Conservation (phyloP, 2,888 invertebrate genomes). For the Stenodera caucasica region DNA sequence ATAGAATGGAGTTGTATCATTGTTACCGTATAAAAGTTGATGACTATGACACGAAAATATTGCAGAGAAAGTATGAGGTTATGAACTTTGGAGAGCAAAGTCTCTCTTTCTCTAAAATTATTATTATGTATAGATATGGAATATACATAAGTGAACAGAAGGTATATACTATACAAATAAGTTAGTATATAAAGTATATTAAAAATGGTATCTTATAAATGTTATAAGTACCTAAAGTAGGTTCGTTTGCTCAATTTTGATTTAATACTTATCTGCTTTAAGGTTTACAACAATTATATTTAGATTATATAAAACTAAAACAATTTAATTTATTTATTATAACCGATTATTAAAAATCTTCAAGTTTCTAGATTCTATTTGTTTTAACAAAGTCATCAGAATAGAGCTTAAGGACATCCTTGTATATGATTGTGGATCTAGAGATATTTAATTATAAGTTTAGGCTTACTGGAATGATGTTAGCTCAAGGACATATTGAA, state of each 20-base stretch:
- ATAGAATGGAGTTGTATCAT: conserved; percentile 1
- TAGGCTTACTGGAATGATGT: background rate
- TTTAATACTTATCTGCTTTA: background rate
- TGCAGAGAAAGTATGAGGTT: conserved; percentile 7
- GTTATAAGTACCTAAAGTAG: no score
- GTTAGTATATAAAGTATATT: no score
- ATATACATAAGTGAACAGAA: no score
- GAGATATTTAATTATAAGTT: background rate
- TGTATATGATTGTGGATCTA: background rate
- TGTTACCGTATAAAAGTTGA: background rate
- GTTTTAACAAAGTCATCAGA: background rate
- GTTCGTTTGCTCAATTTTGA: background rate
- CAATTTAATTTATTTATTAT: background rate
- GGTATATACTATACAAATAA: no score
- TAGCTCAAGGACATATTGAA: background rate
- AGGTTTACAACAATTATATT: conserved; percentile 2
- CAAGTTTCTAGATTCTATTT: no score
- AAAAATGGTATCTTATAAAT: no score
- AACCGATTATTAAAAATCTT: no score
- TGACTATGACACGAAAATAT: conserved; percentile 3
- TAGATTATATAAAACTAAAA: background rate
- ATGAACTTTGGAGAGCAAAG: conserved; percentile 4
- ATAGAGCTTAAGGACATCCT: background rate
- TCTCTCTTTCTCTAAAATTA: background rate
- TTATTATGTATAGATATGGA: no score